Conservation (phyloP, 2,888 invertebrate genomes). For the Clunio marinus region DNA sequence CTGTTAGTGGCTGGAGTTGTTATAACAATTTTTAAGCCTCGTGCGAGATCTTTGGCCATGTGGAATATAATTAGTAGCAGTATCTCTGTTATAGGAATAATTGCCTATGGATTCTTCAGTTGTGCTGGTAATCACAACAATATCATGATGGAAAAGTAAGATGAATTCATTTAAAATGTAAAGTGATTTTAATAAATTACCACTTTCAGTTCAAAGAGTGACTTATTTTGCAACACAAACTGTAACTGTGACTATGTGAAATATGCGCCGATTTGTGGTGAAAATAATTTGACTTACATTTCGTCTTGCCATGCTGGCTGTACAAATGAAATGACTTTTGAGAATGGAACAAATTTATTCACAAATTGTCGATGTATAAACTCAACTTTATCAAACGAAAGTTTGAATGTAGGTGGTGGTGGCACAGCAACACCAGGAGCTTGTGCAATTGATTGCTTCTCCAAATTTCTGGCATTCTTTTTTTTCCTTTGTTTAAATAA, state of each 20-base stretch:
- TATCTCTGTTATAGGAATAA: conserved; percentile 55
- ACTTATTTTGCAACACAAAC: conserved; percentile 55
- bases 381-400: background rate
- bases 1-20: conserved; percentile 57
- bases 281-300: conserved; percentile 57
- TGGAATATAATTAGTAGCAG: conserved; percentile 60
- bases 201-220: conserved; percentile 49
- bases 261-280: conserved; percentile 63
- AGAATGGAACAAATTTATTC: conserved; percentile 50
- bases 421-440: conserved; percentile 54
- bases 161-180: background rate
- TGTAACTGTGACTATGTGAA: conserved; percentile 61
- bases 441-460: conserved; percentile 57
- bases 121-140: conserved; percentile 50
- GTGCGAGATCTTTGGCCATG: conserved; percentile 56
- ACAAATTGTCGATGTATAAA: conserved; percentile 54
- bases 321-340: conserved; percentile 45
- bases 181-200: conserved; percentile 36
- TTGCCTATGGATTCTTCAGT: conserved; percentile 58
- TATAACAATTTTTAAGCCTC: conserved; percentile 58
- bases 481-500: conserved; percentile 57
- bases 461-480: conserved; percentile 55
- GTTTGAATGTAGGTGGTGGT: conserved; percentile 35
- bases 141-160: conserved; percentile 6
- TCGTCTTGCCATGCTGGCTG: conserved; percentile 71